phyloP scores from a whole-genome alignment of 2,113 vertebrate genomes.

The Sterrhoptilus dennistouni region DNA sequence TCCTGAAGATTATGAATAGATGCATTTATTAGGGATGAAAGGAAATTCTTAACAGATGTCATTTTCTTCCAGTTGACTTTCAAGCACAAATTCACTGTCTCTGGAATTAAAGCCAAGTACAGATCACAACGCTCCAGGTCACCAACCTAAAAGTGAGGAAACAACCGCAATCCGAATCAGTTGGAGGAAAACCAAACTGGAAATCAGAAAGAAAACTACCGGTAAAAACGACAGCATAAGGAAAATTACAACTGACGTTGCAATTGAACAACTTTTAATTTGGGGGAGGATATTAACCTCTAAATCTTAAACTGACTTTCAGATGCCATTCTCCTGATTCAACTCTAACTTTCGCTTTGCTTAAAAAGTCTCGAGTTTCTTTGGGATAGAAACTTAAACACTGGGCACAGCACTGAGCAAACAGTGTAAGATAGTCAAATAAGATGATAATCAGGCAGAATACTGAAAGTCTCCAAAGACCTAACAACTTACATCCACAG shows the following conservation, averaged over 20 bases:
- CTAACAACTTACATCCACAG: background rate
- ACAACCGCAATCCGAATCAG: background rate
- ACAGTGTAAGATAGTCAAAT: background rate
- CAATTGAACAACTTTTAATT: background rate
- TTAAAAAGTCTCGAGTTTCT: background rate
- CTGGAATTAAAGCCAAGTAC: constrained; percentile 82
- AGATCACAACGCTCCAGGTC: constrained; percentile 83
- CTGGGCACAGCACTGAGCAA: background rate
- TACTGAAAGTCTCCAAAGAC: background rate
- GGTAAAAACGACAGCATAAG: background rate
- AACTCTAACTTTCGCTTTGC: background rate
- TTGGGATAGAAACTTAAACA: background rate
- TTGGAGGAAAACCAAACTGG: background rate
- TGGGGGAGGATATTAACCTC: background rate
- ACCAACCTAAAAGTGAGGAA: constrained; percentile 41
- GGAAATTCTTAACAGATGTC: constrained; percentile 62
- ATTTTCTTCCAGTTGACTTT: constrained; percentile 49
- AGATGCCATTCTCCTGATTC: background rate
- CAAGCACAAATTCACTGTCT: constrained; percentile 70
- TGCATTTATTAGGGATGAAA: constrained; percentile 75
- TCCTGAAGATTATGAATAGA: constrained; percentile 76
- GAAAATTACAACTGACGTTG: background rate
- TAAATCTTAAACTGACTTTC: background rate
- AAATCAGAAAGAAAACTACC: background rate
- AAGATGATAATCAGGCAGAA: rapidly evolving